Conservation (phyloP, 2,113 vertebrate genomes). For the Columbina picui region DNA sequence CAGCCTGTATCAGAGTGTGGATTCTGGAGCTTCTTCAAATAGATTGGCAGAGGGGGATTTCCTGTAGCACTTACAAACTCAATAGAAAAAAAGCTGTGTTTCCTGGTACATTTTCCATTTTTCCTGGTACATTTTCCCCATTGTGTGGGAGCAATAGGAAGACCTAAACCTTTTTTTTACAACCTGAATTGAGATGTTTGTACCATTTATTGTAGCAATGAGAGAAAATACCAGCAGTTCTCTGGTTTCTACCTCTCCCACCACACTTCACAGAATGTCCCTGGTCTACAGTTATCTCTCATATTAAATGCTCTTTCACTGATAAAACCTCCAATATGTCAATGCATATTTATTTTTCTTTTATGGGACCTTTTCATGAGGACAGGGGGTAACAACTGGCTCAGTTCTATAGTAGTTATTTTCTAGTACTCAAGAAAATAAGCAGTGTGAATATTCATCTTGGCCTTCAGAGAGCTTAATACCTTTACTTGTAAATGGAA, state of each 20-base stretch:
- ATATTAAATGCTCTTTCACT: background rate
- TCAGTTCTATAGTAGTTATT: background rate
- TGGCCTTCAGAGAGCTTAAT: background rate
- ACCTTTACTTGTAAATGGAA: background rate
- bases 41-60: background rate
- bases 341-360: background rate
- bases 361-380: background rate
- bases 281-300: background rate
- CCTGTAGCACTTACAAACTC: background rate
- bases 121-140: background rate
- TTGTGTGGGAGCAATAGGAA: background rate
- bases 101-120: background rate
- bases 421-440: background rate
- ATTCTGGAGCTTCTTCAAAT: background rate
- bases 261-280: background rate
- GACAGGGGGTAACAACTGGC: background rate
- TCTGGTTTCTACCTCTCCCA: background rate
- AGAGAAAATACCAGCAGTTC: background rate
- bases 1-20: background rate
- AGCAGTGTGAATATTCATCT: background rate
- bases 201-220: background rate
- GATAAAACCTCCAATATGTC: background rate
- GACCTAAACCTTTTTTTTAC: background rate
- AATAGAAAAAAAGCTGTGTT: background rate
- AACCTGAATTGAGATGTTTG: background rate